Base-by-base conservation (phyloP, 2,113 vertebrate genomes). In the Thamnaconus septentrionalis region DNA sequence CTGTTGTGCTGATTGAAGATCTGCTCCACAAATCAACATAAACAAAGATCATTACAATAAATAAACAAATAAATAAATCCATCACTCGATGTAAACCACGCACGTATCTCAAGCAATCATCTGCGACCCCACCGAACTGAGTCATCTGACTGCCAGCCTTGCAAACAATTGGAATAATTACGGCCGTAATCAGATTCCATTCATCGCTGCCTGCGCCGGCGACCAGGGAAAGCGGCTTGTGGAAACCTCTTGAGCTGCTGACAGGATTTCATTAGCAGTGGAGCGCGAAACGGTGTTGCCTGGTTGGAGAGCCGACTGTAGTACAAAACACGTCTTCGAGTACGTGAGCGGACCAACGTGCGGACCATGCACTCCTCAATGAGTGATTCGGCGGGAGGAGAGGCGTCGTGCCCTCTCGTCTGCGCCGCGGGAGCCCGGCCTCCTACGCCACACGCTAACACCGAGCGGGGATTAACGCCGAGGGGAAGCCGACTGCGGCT, bases 121-220 rank as follows among this genome's bases (percentile, higher is more conserved):
- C 18, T 1, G 75, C 76, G 44, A 68, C 65, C 67, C 65, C 53
- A 69, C 3, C 84, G 73, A 82, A 76, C 56, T 58, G 64, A 31
- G 56, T 52, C 74, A 77, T 85, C 69, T 81, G 79, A 85, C 59
- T 82, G 69, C 41, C 80, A 65, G 73, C 46, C 41, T 73, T 56
- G 79, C 77, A 75, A 67, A 80, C 77, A 75, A 67, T 59, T 63
- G 68, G 44, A 67, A 70, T 70, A 78, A 78, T 45, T 79, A 61
- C 59, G 42, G 59, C 64, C 83, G 72, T 61, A 71, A 82, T 82
- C 66, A 74, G 69, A 70, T 62, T 61, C 53, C 64, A 75, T 86
- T 85, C 69, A 65, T 42, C 43, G 61, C 41, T 5, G 0, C 5
- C 66, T 58, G 61, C 76, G 63, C 12, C 75, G 67, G 65, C 3